Evolutionary conservation across 2,113 vertebrate genomes (phyloP), one percentile per base, ranked within the genome.

Genomic region (Cryptotis parvus): DNA sequence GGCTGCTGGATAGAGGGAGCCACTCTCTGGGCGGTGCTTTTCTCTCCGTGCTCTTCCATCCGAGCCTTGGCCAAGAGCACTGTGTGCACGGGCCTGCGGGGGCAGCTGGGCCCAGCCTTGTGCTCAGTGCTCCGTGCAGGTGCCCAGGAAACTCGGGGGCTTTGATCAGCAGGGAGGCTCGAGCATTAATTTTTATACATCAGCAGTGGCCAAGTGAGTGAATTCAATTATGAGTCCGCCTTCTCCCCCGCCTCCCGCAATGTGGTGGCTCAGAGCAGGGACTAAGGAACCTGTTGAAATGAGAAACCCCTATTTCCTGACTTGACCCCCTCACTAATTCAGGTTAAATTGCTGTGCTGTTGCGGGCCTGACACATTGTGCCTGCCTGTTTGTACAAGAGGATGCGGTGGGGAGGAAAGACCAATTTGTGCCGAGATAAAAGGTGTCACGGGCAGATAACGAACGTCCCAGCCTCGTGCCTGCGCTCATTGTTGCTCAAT

Each of bases 291-390:
- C 98, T 98, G 98, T 98, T 98, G 98, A 98, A 98, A 98, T 79
- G 96, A 97, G 97, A 98, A 98, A 97, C 97, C 97, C 97, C 97
- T 97, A 98, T 98, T 98, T 98, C 97, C 97, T 97, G 90, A 24
- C 92, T 96, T 98, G 98, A 98, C 98, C 98, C 98, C 96, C 97
- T 96, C 94, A 97, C 98, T 98, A 98, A 98, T 98, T 98, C 97
- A 96, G 98, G 98, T 98, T 98, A 98, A 98, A 98, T 97, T 98
- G 98, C 98, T 98, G 97, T n/a, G 94, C 97, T 97, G 96, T 98
- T 97, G 61, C 97, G 94, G 93, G 61, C 93, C 97, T 98, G 97
- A 98, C 98, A 98, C 98, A 96, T 98, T 98, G 97, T 98, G 97
- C 98, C 97, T 97, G 97, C 97, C 87, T 98, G 97, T 98, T 98